phyloP scores from a whole-genome alignment of 2,797 vertebrate species.

The Darevskia mixta region DNA sequence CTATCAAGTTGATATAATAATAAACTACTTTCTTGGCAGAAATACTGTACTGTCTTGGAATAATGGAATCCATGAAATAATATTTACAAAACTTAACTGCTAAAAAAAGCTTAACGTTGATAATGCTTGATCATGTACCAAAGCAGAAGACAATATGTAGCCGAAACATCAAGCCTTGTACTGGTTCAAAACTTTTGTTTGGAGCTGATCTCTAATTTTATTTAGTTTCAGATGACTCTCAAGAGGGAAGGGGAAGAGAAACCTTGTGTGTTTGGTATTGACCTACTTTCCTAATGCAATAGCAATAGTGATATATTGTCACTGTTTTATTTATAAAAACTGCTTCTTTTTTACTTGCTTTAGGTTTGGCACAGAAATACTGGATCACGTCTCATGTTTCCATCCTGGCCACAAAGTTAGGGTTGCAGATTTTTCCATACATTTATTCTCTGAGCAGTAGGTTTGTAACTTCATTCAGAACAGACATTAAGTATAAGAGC shows the following conservation, averaged over 20 bases:
- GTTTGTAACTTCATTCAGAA: not conserved
- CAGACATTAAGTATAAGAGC: not conserved
- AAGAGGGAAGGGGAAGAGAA: not conserved
- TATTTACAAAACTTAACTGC: not conserved
- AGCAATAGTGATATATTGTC: too few relatives aligned
- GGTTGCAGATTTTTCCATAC: not conserved
- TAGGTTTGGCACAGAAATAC: not conserved
- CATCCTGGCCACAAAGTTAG: not conserved
- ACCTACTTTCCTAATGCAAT: not conserved
- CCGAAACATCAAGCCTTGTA: not conserved
- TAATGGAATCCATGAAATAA: not conserved
- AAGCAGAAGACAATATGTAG: not conserved
- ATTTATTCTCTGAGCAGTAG: not conserved
- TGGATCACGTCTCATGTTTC: not conserved
- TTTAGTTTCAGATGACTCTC: not conserved
- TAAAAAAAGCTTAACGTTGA: not conserved
- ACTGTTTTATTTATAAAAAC: not conserved
- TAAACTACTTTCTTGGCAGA: not conserved
- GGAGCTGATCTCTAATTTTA: not conserved
- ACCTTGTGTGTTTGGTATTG: not conserved
- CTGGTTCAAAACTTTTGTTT: not conserved
- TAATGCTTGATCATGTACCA: not conserved
- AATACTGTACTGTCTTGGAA: not conserved
- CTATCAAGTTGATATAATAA: not conserved
- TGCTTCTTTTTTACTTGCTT: not conserved